Percentiles rank a stretch among this genome's conserved stretches.
Evolutionary conservation across 2,797 vertebrate species (phyloP).

Genomic region (Hirundo rustica): DNA sequence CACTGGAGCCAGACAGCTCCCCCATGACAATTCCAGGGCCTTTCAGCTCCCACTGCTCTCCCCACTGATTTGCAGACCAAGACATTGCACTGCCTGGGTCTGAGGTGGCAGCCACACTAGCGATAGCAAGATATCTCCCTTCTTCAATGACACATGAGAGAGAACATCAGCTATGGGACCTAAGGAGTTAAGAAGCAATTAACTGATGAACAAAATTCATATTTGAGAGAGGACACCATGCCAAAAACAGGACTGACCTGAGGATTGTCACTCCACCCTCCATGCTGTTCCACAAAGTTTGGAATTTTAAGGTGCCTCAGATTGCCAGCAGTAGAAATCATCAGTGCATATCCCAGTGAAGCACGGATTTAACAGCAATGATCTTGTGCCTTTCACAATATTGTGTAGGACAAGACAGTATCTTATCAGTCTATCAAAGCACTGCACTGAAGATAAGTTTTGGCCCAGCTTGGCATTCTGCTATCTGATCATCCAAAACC

Average conservation of each 20-base stretch:
- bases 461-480: not conserved
- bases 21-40: not conserved
- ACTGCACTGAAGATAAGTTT: slow-evolving; percentile 16
- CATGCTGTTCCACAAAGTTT: not conserved
- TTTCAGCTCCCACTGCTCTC: not conserved
- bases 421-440: not conserved
- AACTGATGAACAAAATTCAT: not conserved
- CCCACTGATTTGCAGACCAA: not conserved
- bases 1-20: not conserved
- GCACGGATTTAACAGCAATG: not conserved
- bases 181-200: not conserved
- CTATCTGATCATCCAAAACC: not conserved
- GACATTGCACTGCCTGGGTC: not conserved
- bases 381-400: not conserved
- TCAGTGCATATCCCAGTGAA: not conserved
- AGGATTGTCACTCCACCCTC: not conserved
- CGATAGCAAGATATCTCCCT: not conserved
- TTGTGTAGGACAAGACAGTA: not conserved
- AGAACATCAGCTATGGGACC: not conserved
- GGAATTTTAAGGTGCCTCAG: not conserved
- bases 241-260: not conserved
- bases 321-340: not conserved
- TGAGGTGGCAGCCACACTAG: not conserved
- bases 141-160: not conserved
- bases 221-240: not conserved